Base-by-base conservation (phyloP, 2,888 invertebrate genomes). In the Dolichomitus sp. region DNA sequence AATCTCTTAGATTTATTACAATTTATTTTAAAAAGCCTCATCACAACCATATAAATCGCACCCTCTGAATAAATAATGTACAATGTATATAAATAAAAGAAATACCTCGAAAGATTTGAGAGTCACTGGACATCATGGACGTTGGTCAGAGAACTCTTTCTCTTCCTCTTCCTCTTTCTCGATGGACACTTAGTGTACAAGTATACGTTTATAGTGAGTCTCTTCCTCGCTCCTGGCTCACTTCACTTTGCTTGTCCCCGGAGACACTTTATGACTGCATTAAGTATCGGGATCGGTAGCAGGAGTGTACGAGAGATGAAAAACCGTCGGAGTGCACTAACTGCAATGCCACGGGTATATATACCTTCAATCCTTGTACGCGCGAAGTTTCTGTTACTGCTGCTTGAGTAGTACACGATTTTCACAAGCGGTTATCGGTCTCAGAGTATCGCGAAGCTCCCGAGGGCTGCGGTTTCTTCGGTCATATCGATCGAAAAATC, bases 241-340 rank as follows among this genome's bases (percentile, higher is more conserved):
- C 59, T 76, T 79, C 80, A 73, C 68, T 76, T 76, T 48, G 27
- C 61, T 80, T 45, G 61, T 54, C 52, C 59, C 30, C 69, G 65
- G 37, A 79, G 57, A 61, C 72, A 83, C 76, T 83, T 80, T 76
- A 83, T 63, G 83, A 83, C 76, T 72, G 76, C 83, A 79, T 79
- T 75, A 68, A 79, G 72, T 45, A 79, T 79, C 61, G 30, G 68
- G 61, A 76, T 78, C 76, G 68, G 80, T 73, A 76, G 76, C 76
- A 57, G 27, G n/a, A 27, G 50, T 9, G 48, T 9, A 61, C 40
- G 57, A 66, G 42, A 48, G 30, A 76, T 30, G n/a, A 72, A 77
- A 77, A 81, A 69, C 50, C n/a, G 27, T 59, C 14, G 61, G 27
- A 33, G 33, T 19, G 14, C n/a, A 48, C 33, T 14, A 17, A 33